phyloP scores from a whole-genome alignment of 2,113 vertebrate species.

The cat (Felis catus) region F.catus_Fca126_mat1.0 CM031416.1:76178001-76178500 shows the following conservation, averaged over 20 bases:
- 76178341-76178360: background rate
- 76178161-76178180: background rate
- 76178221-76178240: no score
- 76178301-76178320: background rate
- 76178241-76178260: accelerated
- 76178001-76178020: background rate
- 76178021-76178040: background rate
- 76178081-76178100: background rate
- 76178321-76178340: background rate
- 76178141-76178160: background rate
- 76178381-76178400: background rate
- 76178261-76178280: no score
- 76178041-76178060: background rate
- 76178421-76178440: accelerated
- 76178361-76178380: background rate
- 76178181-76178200: background rate
- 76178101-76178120: background rate
- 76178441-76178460: background rate
- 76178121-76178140: background rate
- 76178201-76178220: no score
- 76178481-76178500: background rate
- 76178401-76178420: background rate
- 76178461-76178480: background rate
- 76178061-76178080: background rate
- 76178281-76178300: background rate